Evolutionary conservation across 2,797 vertebrate genomes (phyloP), one percentile per base, ranked within the genome.

Genomic region (Simalia tracyae): DNA sequence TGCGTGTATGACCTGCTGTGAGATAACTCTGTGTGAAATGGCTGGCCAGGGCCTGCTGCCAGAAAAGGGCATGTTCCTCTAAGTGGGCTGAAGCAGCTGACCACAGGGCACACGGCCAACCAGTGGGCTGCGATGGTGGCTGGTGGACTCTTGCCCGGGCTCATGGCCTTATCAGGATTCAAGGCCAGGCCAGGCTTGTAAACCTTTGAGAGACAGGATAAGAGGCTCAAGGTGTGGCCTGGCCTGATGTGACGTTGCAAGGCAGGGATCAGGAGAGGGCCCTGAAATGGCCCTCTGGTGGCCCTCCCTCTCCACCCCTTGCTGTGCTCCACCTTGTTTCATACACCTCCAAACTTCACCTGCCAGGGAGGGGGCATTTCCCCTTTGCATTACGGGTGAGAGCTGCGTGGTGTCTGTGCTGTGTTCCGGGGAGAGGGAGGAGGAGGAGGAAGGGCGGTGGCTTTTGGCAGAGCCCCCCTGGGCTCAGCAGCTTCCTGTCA

Each of bases 141-240:
- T 15, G 57, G 36, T 17, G 88, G 76, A 68, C 76, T 85, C 6
- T 85, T 88, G 76, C 86, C 56, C 72, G 4, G 28, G 68, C 59
- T 59, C 42, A 0, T 87, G 68, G 50, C 72, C 64, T 90, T 90
- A 90, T 90, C 85, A 56, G 84, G 88, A 6, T 0, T 61, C 91
- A 92, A 86, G 91, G 91, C 84, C 50, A n/a, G 54, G 84, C 2
- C 36, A 56, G 36, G 66, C 5, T 81, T 63, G 92, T 92, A 92
- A 92, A 92, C 88, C 64, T 92, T 92, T 87, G 84, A 36, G 19
- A 72, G 28, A 50, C 15, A 7, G 12, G 84, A 89, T 54, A 68
- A 90, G n/a, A n/a, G 17, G 66, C 36, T 86, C 5, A 22, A n/a
- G 36, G 72, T 81, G 36, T 46, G 42, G 88, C 22, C 28, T 31